phyloP scores from a whole-genome alignment of 2,797 vertebrate species.

The Pangasius mekongensis region DNA sequence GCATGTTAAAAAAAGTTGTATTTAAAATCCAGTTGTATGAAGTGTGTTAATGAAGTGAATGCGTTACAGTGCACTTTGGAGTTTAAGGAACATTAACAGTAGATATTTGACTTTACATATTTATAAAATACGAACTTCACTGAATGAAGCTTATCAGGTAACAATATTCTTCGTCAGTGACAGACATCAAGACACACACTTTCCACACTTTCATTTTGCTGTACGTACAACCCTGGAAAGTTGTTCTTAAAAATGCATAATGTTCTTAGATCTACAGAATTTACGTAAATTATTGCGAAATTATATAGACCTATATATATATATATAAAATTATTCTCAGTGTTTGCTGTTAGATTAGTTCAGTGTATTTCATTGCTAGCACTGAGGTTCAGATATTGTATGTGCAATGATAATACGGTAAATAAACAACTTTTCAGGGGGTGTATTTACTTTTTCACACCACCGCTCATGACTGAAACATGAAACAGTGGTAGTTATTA shows the following conservation, averaged over 20 bases:
- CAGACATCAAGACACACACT: conserved; percentile 41
- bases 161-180: not conserved
- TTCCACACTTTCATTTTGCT: conserved; percentile 48
- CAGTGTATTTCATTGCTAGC: conserved; percentile 3
- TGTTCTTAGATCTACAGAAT: conserved; percentile 5
- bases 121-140: conserved; percentile 14
- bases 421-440: conserved; percentile 46
- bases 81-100: conserved; percentile 16
- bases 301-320: not conserved
- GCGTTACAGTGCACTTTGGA: conserved; percentile 12
- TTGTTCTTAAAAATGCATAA: conserved; percentile 22
- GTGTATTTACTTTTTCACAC: conserved; percentile 28
- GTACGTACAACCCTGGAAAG: conserved; percentile 34
- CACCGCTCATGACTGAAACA: not conserved
- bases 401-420: conserved; percentile 1
- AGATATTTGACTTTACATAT: not conserved
- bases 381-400: conserved; percentile 15
- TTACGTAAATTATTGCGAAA: not conserved
- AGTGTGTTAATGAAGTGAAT: conserved; percentile 8
- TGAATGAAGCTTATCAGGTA: conserved; percentile 21
- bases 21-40: not conserved
- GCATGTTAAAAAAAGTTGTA: not conserved
- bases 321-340: conserved; percentile 9
- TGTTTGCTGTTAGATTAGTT: conserved; percentile 33
- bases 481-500: not conserved